Conservation (phyloP, 2,888 invertebrate species). For the Pherbina coryleti region DNA sequence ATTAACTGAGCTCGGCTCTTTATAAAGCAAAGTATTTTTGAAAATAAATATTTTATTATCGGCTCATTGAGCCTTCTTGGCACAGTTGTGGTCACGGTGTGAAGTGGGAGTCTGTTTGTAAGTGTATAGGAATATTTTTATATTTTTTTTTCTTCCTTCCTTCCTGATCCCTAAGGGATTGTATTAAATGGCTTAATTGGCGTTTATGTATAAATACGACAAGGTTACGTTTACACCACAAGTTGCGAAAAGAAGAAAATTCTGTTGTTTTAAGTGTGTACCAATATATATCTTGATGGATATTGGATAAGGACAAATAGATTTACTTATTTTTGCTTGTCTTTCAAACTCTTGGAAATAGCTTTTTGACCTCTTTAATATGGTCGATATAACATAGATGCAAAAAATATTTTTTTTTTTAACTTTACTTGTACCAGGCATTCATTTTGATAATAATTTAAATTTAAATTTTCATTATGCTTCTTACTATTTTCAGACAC, state of each 20-base stretch:
- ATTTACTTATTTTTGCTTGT: background rate
- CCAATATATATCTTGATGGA: background rate
- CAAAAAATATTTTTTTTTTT: no score
- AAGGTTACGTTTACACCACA: background rate
- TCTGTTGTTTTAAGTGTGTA: background rate
- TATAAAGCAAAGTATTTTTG: background rate
- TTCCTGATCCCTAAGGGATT: background rate
- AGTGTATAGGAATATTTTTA: background rate
- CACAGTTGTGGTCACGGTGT: background rate
- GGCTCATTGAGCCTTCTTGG: background rate
- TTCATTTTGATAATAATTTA: background rate
- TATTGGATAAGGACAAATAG: background rate
- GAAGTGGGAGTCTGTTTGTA: background rate
- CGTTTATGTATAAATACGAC: slow-evolving; percentile 40
- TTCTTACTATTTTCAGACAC: background rate
- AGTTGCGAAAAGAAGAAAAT: no score
- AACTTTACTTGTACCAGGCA: no score
- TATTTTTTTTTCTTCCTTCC: background rate
- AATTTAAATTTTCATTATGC: background rate
- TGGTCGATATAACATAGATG: no score
- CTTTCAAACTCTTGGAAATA: background rate
- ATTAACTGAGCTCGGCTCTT: background rate
- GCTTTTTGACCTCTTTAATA: background rate
- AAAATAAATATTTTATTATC: background rate
- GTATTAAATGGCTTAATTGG: slow-evolving; percentile 23